These are phyloP conservation scores for Lordiphosa andalusiaca DNA, from an alignment of 2,888 invertebrate genomes.

Conservation along the genomic window DNA sequence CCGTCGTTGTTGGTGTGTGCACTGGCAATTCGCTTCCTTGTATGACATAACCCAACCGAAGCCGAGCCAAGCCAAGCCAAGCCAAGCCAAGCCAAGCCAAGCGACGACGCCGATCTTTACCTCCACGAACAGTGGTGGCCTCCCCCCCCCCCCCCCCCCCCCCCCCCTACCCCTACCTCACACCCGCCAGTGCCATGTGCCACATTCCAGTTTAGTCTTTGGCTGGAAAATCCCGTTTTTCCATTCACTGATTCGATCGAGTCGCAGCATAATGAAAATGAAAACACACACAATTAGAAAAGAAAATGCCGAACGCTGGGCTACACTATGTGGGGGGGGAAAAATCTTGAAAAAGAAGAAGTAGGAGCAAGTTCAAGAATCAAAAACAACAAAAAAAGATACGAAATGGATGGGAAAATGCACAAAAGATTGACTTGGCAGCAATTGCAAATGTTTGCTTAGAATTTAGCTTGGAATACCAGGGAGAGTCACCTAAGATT, in stretches of 20 bases:
- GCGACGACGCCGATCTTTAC: constrained; percentile 65
- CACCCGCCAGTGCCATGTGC: constrained; percentile 39
- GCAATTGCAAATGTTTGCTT: no score
- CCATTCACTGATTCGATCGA: constrained; percentile 73
- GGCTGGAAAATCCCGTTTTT: constrained; percentile 64
- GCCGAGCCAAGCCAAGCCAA: constrained; percentile 12
- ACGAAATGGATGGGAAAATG: no score
- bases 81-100: constrained; percentile 23
- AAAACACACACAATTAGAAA: constrained; percentile 22
- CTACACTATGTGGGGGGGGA: not conserved
- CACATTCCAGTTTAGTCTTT: constrained; percentile 63
- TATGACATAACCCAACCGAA: constrained; percentile 70
- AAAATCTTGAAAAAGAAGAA: not conserved
- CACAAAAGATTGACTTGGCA: no score
- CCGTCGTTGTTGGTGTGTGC: constrained; percentile 36
- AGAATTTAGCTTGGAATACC: no score
- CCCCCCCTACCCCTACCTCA: not conserved
- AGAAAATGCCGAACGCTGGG: constrained; percentile 1
- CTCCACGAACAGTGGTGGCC: constrained; percentile 43
- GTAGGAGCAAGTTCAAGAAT: no score
- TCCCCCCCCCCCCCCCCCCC: not conserved
- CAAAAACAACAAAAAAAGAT: no score
- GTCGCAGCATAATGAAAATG: constrained; percentile 54
- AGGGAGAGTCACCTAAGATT: no score
- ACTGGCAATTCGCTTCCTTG: constrained; percentile 68